phyloP scores from a whole-genome alignment of 2,888 invertebrate species.

The Cordilura impudica region DNA sequence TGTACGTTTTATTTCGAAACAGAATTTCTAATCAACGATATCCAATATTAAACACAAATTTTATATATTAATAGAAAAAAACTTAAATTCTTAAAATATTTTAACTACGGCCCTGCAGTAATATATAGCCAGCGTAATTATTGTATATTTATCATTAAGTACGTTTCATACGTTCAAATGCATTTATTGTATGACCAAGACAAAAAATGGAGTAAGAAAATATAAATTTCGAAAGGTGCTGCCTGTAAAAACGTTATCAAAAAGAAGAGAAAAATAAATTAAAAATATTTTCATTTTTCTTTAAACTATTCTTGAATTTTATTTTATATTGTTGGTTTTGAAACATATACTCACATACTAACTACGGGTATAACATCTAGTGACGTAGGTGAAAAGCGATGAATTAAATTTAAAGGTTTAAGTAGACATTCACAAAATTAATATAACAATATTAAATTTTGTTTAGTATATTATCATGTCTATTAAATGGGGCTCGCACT shows the following conservation, averaged over 20 bases:
- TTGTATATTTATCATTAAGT: constrained; percentile 3
- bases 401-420: no score
- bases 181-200: constrained; percentile 24
- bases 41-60: no score
- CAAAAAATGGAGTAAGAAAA: neutral
- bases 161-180: constrained; percentile 10
- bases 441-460: no score
- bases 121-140: neutral
- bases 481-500: no score
- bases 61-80: no score
- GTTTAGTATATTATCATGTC: no score
- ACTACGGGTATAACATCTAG: no score
- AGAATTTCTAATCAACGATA: no score
- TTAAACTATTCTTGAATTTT: constrained; percentile 12
- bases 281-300: constrained; percentile 4
- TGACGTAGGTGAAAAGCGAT: no score
- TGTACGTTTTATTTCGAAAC: no score
- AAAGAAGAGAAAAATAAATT: neutral
- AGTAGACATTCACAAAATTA: no score
- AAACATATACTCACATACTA: no score
- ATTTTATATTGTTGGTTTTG: constrained; percentile 21
- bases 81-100: neutral
- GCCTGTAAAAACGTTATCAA: neutral
- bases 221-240: constrained; percentile 29
- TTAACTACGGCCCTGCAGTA: neutral